phyloP scores from a whole-genome alignment of 2,797 vertebrate species.

The Eleutherodactylus coqui region DNA sequence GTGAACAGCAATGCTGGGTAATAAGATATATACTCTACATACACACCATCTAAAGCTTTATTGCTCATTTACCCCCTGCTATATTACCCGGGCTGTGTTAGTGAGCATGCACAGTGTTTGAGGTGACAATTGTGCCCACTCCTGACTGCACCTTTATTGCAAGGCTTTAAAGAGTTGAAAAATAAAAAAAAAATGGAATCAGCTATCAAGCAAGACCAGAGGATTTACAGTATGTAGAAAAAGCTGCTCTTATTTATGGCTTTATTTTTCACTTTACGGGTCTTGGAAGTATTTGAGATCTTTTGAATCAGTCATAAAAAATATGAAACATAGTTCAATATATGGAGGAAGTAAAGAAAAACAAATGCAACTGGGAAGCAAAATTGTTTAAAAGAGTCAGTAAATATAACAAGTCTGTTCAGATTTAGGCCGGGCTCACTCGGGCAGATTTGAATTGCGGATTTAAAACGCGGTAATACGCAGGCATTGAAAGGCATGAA shows the following conservation, averaged over 20 bases:
- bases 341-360: constrained; percentile 22
- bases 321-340: constrained; percentile 12
- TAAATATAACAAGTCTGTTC: background rate
- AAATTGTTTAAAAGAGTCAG: background rate
- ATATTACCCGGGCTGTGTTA: no score
- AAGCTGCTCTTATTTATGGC: constrained; percentile 39
- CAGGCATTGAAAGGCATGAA: no score
- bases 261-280: constrained; percentile 37
- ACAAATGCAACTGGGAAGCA: background rate
- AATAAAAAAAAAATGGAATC: constrained; percentile 18
- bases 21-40: no score
- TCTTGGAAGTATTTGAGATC: constrained; percentile 40
- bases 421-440: no score
- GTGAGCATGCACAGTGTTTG: no score
- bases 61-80: no score
- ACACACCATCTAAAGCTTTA: no score
- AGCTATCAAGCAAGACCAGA: constrained; percentile 13
- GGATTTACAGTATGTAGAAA: constrained; percentile 35
- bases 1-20: no score
- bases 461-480: no score
- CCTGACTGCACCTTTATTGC: background rate
- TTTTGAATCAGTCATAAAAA: constrained; percentile 28
- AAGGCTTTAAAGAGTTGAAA: background rate
- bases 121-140: no score
- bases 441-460: no score